phyloP scores from a whole-genome alignment of 2,113 vertebrate species.

The Tauraco erythrolophus region DNA sequence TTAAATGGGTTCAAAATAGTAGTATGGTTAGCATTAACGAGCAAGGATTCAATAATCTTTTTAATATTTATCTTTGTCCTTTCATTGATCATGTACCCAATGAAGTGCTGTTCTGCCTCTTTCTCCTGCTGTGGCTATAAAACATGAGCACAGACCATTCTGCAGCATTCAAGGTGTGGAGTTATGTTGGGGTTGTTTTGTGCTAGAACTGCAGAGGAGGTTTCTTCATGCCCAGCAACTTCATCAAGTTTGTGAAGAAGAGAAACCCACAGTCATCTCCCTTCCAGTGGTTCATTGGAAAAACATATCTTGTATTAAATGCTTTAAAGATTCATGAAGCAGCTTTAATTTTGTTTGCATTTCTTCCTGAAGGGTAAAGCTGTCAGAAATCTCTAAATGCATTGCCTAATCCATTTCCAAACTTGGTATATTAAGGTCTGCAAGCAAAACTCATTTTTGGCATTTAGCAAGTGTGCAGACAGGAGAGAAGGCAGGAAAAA shows the following conservation, averaged over 20 bases:
- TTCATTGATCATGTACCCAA: not conserved
- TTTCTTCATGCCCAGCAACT: not conserved
- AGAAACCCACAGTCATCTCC: not conserved
- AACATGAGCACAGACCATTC: not conserved
- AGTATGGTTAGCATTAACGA: not conserved
- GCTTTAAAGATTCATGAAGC: conserved; percentile 74
- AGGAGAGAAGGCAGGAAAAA: not conserved
- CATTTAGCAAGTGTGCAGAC: not conserved
- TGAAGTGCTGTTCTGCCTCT: not conserved
- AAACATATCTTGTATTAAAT: conserved; percentile 62
- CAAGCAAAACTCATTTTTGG: conserved; percentile 40
- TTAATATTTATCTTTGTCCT: not conserved
- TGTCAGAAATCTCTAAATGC: conserved; percentile 66
- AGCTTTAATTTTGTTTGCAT: conserved; percentile 70
- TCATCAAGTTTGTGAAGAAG: not conserved
- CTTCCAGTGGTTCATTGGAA: conserved; percentile 32
- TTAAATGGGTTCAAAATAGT: not conserved
- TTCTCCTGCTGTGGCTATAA: not conserved
- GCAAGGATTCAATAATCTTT: not conserved
- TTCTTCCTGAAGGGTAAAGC: conserved; percentile 68
- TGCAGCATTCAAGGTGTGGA: not conserved
- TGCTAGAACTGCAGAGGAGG: not conserved
- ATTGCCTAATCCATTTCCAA: conserved; percentile 68
- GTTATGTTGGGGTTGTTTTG: not conserved
- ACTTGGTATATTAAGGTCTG: conserved; percentile 39